Evolutionary conservation across 2,113 vertebrate species (phyloP), one percentile per base, ranked within the genome.

Genomic region (Malurus elegans): DNA sequence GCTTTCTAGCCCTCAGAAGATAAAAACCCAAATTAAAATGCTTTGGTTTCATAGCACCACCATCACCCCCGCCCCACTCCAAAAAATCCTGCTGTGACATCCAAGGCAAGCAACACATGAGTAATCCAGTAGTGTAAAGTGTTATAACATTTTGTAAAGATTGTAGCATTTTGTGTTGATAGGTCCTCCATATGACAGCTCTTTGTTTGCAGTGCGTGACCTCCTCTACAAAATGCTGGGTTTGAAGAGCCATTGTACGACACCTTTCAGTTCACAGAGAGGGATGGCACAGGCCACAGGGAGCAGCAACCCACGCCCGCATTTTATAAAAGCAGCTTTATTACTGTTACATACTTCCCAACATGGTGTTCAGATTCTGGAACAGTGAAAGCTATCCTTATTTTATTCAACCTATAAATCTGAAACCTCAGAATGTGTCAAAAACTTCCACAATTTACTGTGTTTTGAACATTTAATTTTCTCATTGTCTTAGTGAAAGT

Each of bases 261-360:
- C 2, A 5, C 11, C 9, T 88, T 81, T 84, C 45, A 29, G 25
- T 53, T 56, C 47, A 53, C 34, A 53, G 26, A 69, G 50, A 81
- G 54, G 31, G 56, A 85, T 60, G 26, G 14, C 57, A 78, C 14
- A 26, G 50, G 58, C 57, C 61, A 69, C 36, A 17, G 62, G 29
- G 45, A 90, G 29, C 81, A 82, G 32, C 61, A 72, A 60, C 61
- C 24, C n/a, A n/a, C 25, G 32, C 38, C 20, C 48, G 8, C 44
- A 58, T 76, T 93, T 91, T n/a, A 32, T 54, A 90, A 91, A 82
- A 93, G 71, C 57, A 66, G 45, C 84, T 93, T 84, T 24, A 25
- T 86, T 92, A 47, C 20, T 54, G 36, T 53, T 86, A 19, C 5
- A 0, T 70, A 32, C 8, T 80, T 89, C 54, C 14, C 29, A 38